phyloP scores from a whole-genome alignment of 64 coral and sea anemone species.

The Actinia equina region DNA sequence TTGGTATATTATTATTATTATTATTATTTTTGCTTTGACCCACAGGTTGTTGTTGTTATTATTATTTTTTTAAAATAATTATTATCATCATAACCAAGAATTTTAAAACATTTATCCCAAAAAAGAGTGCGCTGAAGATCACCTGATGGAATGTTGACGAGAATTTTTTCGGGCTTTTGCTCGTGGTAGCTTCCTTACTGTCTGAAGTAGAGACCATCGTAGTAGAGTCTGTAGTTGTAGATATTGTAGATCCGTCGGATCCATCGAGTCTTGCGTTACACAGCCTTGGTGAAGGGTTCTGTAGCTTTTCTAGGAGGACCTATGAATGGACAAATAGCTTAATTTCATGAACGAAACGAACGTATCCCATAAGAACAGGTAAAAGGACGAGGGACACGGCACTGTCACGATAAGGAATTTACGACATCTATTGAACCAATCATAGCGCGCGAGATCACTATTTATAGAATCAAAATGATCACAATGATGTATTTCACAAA shows the following conservation, averaged over 20 bases:
- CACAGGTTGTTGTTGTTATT: too few species aligned
- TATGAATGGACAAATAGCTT: neutral
- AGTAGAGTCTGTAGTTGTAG: neutral
- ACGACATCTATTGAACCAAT: too few species aligned
- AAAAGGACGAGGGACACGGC: too few species aligned
- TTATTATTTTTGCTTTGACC: too few species aligned
- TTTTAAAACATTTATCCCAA: too few species aligned
- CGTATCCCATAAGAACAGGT: neutral
- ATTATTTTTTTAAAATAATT: too few species aligned
- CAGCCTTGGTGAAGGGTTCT: slow-evolving; percentile 38
- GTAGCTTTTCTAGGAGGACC: slow-evolving; percentile 54
- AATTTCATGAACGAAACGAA: neutral
- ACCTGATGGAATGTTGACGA: slow-evolving; percentile 49
- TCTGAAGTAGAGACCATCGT: neutral
- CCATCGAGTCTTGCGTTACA: slow-evolving; percentile 20
- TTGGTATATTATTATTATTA: too few species aligned
- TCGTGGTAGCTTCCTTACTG: neutral
- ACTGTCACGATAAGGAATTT: too few species aligned
- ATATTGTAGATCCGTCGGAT: slow-evolving; percentile 12
- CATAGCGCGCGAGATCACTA: too few species aligned
- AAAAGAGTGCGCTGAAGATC: neutral
- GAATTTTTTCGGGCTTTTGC: neutral
- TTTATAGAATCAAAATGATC: too few species aligned
- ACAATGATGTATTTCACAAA: too few species aligned
- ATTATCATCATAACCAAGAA: too few species aligned